Base-by-base conservation (phyloP, 2,797 vertebrate species). In the Coendou prehensilis region DNA sequence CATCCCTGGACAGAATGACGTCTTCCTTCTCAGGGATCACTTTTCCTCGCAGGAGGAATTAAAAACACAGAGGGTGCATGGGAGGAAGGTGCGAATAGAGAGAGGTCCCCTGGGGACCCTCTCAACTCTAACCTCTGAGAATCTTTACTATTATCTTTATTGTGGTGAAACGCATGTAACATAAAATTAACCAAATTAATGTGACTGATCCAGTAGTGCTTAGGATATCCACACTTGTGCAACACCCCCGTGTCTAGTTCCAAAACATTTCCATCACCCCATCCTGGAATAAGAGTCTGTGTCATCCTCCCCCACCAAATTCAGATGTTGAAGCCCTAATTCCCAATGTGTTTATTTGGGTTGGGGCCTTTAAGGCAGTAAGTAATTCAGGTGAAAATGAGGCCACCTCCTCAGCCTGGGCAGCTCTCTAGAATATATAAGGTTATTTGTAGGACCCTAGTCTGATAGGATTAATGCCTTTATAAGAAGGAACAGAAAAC, bases 1-100 rank as follows among this genome's bases (percentile, higher is more conserved):
- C 45, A 28, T 4, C 9, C 41, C 45, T 18, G 0, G 0, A 63
- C 3, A 89, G 57, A 10, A 41, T 1, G 8, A 26, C 0, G 4
- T 45, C 78, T 89, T 28, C 83, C 59, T 45, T 52, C 69, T 57
- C 13, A 2, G 57, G 47, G 67, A 14, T 73, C 56, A 18, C 13
- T 18, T 41, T 67, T 30, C 45, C 37, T 59, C 17, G 5, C 1
- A 56, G 56, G 41, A 69, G 8, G 50, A 88, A 37, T 67, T 71
- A 59, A 61, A 87, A 52, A 15, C 26, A 8, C 28, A 23, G 41
- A 4, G 47, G 54, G 20, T 8, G 9, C 17, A 2, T 33, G 6
- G 28, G 75, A 85, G 33, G 22, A 20, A 50, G 57, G 56, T 0
- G 0, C 7, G 50, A 50, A 8, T 0, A 30, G 33, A 63, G 8